phyloP scores from a whole-genome alignment of 2,797 vertebrate genomes.

The Acipenser oxyrinchus region DNA sequence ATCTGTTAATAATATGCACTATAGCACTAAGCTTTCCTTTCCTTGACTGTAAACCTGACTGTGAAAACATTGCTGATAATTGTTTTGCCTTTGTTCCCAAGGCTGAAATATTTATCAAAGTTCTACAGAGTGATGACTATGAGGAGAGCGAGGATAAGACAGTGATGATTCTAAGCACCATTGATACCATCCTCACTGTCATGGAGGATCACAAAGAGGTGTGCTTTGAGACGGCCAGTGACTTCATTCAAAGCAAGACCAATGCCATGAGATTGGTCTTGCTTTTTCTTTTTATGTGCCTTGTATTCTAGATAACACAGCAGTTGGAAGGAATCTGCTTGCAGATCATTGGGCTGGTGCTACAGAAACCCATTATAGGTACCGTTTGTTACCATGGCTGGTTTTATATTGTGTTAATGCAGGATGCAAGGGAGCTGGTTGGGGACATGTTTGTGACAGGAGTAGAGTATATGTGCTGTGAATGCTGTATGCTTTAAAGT shows the following conservation, averaged over 20 bases:
- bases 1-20: too few species aligned
- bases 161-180: conserved; percentile 91
- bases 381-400: conserved; percentile 51
- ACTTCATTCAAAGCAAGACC: too few species aligned
- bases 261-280: too few species aligned
- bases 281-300: too few species aligned
- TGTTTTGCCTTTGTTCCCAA: conserved; percentile 31
- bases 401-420: too few species aligned
- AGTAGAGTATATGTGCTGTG: too few species aligned
- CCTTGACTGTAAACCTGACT: too few species aligned
- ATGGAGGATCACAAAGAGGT: conserved; percentile 96
- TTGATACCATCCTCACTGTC: conserved; percentile 90
- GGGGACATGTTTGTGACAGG: too few species aligned
- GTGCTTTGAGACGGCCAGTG: neutral
- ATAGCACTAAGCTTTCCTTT: too few species aligned
- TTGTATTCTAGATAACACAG: conserved; percentile 75
- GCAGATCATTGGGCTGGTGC: conserved; percentile 88
- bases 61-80: too few species aligned
- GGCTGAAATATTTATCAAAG: conserved; percentile 93
- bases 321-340: conserved; percentile 94
- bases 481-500: too few species aligned
- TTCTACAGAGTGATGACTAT: conserved; percentile 91
- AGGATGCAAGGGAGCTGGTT: too few species aligned
- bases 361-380: conserved; percentile 97
- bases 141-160: conserved; percentile 95